Base-by-base conservation (phyloP, 2,888 invertebrate species). In the Latrodectus hesperus region DNA sequence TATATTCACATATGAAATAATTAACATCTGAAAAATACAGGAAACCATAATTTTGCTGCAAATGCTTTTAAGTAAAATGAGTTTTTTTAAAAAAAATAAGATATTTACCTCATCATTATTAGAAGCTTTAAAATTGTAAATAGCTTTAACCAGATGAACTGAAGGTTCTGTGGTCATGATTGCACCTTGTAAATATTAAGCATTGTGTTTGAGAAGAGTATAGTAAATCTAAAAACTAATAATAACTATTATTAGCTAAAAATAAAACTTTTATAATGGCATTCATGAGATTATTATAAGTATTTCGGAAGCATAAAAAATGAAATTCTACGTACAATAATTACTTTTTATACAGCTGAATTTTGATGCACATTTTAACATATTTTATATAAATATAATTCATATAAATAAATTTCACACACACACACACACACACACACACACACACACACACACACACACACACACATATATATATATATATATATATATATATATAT, bases 61-160 rank as follows among this genome's bases (percentile, higher is more conserved):
- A 68, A 2, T 49, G 38, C 51, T 38, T 71, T 16, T 14, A 71
- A 12, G 14, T 38, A 38, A 38, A 38, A 38, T 38, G 38, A 38
- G 8, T 10, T 12, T 8, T 22, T 53, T 11, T 5, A 52, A 14
- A 60, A 26, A 14, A 74, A 52, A n/a, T 17, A 52, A 26, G 1
- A 76, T 17, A 67, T n/a, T 92, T 92, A 96, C 96, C 94, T 99
- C 99, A 93, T 99, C 99, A 93, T 99, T 99, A 92, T 99, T 99
- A 92, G 96, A 96, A 90, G 98, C 98, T 93, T 96, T 97, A 93
- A 98, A 99, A 88, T 96, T 95, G 93, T 96, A 98, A 91, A 98
- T 94, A 88, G 98, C 98, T 93, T 96, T 96, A 81, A 98, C 98
- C 72, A 91, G 82, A 38, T 78, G 78, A 60, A 89, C 70, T 71